Percentiles rank a stretch among this genome's conserved stretches.
Evolutionary conservation across 1,140 invertebrate species (phyloP).

Genomic region (Cecropterus lyciades): DNA sequence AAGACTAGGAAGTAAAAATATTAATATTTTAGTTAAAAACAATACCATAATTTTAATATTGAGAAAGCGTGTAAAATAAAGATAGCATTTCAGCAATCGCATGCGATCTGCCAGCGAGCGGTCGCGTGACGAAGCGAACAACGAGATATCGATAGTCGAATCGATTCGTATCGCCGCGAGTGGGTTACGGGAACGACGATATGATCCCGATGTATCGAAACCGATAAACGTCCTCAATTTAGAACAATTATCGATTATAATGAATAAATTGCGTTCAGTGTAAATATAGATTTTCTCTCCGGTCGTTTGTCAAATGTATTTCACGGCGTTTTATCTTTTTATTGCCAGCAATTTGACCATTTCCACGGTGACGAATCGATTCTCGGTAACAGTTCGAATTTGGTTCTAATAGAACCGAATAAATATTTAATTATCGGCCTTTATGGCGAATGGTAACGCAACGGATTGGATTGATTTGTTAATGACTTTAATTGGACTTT

Average conservation of each 20-base stretch:
- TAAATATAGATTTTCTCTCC: slow-evolving; percentile 67
- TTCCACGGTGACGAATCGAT: slow-evolving; percentile 76
- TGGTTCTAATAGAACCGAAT: slow-evolving; percentile 73
- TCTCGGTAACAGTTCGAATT: slow-evolving; percentile 62
- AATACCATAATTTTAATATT: slow-evolving; percentile 38
- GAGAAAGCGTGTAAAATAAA: slow-evolving; percentile 51
- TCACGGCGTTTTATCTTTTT: slow-evolving; percentile 67
- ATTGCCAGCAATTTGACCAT: slow-evolving; percentile 66
- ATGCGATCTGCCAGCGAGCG: slow-evolving; percentile 46
- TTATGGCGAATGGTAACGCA: slow-evolving; percentile 77
- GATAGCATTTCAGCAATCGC: slow-evolving; percentile 51
- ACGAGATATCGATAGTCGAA: slow-evolving; percentile 49
- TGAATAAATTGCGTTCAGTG: slow-evolving; percentile 54
- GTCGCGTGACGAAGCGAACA: slow-evolving; percentile 50
- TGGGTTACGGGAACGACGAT: slow-evolving; percentile 61
- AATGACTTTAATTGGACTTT: slow-evolving; percentile 64
- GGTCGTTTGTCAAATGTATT: slow-evolving; percentile 73
- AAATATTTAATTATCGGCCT: slow-evolving; percentile 78
- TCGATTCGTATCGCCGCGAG: slow-evolving; percentile 56
- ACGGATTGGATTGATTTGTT: slow-evolving; percentile 68
- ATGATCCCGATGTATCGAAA: slow-evolving; percentile 47
- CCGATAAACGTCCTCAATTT: slow-evolving; percentile 64
- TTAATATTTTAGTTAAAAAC: not conserved
- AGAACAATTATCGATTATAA: slow-evolving; percentile 71
- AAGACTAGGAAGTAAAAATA: too few species aligned